These are phyloP conservation scores for Hydropsyche tenuis DNA, from an alignment of 1,140 invertebrate species.

Conservation along the genomic window DNA sequence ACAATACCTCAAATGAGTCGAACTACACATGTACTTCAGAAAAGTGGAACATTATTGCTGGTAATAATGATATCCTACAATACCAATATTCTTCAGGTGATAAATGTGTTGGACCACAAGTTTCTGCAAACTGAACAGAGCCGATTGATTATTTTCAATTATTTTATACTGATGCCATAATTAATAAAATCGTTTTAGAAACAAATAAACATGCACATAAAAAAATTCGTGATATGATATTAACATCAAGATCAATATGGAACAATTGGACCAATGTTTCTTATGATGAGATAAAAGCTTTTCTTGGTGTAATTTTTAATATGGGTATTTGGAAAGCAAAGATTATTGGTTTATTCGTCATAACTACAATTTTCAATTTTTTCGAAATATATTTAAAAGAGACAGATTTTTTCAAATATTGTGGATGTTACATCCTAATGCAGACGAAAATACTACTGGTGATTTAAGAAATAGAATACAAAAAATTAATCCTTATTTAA, in stretches of 20 bases:
- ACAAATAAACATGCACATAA: background rate
- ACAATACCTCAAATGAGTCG: no score
- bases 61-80: no score
- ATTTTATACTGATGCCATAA: background rate
- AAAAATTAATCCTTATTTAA: constrained; percentile 41
- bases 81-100: no score
- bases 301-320: constrained; percentile 13
- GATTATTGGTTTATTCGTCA: background rate
- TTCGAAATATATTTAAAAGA: constrained; percentile 5
- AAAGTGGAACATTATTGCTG: no score
- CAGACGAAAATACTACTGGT: background rate
- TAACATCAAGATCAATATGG: background rate
- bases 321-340: background rate
- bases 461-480: background rate
- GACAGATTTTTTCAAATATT: constrained; percentile 12
- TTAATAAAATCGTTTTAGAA: background rate
- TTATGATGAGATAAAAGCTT: constrained; percentile 1
- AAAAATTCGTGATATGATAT: background rate
- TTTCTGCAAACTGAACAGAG: background rate
- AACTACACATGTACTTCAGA: no score
- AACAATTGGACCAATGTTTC: background rate
- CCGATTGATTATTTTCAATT: background rate
- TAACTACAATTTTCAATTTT: background rate
- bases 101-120: background rate
- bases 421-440: constrained; percentile 12